Conservation (phyloP, 2,888 invertebrate genomes). For the Pyrocoelia pectoralis region DNA sequence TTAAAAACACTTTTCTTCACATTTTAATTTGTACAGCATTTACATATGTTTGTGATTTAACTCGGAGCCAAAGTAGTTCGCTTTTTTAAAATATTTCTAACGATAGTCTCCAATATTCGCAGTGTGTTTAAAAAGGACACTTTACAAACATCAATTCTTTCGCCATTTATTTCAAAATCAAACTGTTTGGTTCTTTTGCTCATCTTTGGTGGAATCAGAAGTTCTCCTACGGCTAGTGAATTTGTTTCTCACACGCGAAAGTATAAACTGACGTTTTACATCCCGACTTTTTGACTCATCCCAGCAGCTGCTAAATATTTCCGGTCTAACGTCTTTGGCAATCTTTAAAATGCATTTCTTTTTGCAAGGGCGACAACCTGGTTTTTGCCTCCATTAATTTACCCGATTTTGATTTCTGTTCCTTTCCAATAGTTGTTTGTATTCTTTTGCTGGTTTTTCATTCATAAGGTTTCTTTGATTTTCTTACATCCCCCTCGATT, state of each 20-base stretch:
- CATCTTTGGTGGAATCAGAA: background rate
- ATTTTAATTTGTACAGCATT: background rate
- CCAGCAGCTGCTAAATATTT: too few species aligned
- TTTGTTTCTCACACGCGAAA: conserved; percentile 10
- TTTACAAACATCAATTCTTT: conserved; percentile 9
- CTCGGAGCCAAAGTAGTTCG: background rate
- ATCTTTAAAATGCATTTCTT: conserved; percentile 7
- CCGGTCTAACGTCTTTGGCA: conserved; percentile 4
- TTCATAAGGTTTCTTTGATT: background rate
- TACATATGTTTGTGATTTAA: background rate
- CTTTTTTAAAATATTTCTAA: conserved; percentile 5
- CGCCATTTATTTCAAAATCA: background rate
- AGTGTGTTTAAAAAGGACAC: conserved; percentile 9
- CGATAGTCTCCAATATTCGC: conserved; percentile 1
- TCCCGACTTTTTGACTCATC: too few species aligned
- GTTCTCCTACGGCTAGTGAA: conserved; percentile 3
- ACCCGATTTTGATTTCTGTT: conserved; percentile 6
- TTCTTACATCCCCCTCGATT: conserved; percentile 2
- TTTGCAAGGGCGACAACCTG: background rate
- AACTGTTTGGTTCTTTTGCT: background rate
- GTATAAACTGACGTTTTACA: too few species aligned
- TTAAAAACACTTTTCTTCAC: background rate
- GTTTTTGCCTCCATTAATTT: conserved; percentile 9
- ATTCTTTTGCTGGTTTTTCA: too few species aligned
- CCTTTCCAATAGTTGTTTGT: too few species aligned